Evolutionary conservation across 1,140 invertebrate genomes (phyloP).

Genomic region (Ceratina calcarata): DNA sequence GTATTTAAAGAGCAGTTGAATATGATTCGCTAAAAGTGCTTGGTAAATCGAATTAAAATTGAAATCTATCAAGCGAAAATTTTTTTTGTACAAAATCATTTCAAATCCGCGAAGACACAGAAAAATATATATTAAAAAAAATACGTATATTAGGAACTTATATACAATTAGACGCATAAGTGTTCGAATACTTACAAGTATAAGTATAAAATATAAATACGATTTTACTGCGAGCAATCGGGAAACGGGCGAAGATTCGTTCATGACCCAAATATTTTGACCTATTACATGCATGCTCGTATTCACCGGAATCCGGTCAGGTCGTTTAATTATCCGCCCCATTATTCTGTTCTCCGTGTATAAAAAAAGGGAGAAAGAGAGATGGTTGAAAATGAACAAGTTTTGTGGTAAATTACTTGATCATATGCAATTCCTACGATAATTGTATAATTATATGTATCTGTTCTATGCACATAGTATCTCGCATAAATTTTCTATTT

Average conservation of each 20-base stretch:
- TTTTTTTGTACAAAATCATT: too few relatives aligned
- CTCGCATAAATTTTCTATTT: neutral
- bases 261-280: constrained; percentile 39
- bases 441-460: neutral
- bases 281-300: constrained; percentile 11
- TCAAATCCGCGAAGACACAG: too few relatives aligned
- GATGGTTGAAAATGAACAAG: neutral
- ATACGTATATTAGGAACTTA: too few relatives aligned
- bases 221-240: neutral
- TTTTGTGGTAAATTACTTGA: neutral
- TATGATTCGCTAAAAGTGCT: too few relatives aligned
- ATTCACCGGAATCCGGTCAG: neutral
- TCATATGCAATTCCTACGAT: neutral
- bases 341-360: neutral
- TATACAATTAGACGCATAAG: too few relatives aligned
- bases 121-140: too few relatives aligned
- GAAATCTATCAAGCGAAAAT: too few relatives aligned
- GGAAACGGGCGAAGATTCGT: constrained; percentile 1
- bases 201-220: too few relatives aligned
- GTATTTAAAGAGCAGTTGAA: too few relatives aligned
- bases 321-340: constrained; percentile 20
- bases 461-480: too few relatives aligned
- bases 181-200: too few relatives aligned
- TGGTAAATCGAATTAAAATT: too few relatives aligned
- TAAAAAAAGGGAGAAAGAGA: neutral